These are phyloP conservation scores for Bolborhynchus lineola DNA, from an alignment of 2,113 vertebrate species.

Conservation along the genomic window DNA sequence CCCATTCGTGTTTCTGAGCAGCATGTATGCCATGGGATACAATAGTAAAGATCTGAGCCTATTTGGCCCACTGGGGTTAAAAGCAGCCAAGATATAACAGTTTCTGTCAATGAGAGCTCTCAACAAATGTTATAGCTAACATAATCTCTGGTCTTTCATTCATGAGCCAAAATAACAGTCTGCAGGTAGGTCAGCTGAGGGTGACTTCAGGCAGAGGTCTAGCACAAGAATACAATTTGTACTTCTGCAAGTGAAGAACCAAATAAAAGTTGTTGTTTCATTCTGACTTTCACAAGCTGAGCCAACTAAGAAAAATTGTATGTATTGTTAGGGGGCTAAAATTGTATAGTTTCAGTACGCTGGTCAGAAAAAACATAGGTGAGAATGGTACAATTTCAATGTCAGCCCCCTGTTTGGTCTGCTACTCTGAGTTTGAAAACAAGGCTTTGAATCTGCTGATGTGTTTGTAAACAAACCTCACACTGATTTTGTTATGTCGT, in stretches of 20 bases:
- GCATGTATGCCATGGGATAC: not conserved
- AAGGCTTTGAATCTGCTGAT: not conserved
- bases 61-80: not conserved
- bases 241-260: not conserved
- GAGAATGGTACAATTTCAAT: not conserved
- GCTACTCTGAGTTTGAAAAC: not conserved
- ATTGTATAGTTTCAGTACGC: not conserved
- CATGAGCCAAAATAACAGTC: not conserved
- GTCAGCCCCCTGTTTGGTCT: not conserved
- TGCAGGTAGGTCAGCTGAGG: not conserved
- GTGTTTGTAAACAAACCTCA: not conserved
- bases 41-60: not conserved
- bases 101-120: not conserved
- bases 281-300: not conserved
- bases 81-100: not conserved
- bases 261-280: not conserved
- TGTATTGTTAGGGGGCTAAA: not conserved
- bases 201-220: not conserved
- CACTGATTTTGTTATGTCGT: not conserved
- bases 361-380: not conserved
- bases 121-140: not conserved
- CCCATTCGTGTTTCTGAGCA: not conserved
- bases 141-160: not conserved
- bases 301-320: not conserved
- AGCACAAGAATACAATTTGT: not conserved